Evolutionary conservation across 1,140 invertebrate genomes (phyloP), one percentile per base, ranked within the genome.

Genomic region (Harpegnathos saltator): DNA sequence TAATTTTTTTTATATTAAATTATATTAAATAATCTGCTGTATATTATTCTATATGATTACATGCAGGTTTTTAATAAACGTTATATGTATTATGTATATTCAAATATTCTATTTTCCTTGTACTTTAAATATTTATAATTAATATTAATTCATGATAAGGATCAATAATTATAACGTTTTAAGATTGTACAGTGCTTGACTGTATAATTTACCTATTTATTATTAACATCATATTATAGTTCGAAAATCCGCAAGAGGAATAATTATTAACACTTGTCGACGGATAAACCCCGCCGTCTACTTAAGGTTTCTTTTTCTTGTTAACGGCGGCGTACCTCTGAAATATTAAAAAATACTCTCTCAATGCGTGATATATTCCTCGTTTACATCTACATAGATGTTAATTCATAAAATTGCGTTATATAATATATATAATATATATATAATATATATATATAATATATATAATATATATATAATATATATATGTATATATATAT

Each of bases 311-410:
- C 1, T 44, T 71, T 19, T 29, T 15, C 7, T 44, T 44, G 38
- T 44, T n/a, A 77, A 75, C 14, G 12, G 15, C 59, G 63, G 81
- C 24, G n/a, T 63, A 11, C 19, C 26, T 71, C 19, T 84, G 33
- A 84, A 80, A 75, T 87, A 59, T 84, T 87, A 84, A 84, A 88
- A 88, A 87, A 87, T 88, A 88, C 48, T 84, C 71, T 81, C 19
- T 74, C 26, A 15, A 19, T 11, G 48, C 66, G 29, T 66, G 19
- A 26, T 38, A 26, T 38, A 22, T 52, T 54, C 52, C 12, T 62
- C 14, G 26, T 65, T 29, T 77, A 77, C 48, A 66, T 66, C 54
- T 66, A 66, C 33, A 66, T 77, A 54, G 44, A 77, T 38, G 38
- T 44, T 66, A 56, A 77, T 66, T 38, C 50, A 14, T 56, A 66